Percentiles rank a stretch among this genome's conserved stretches.
These are phyloP conservation scores for Hafferia zeledoni DNA, from an alignment of 2,797 vertebrate species.

Conservation along the genomic window DNA sequence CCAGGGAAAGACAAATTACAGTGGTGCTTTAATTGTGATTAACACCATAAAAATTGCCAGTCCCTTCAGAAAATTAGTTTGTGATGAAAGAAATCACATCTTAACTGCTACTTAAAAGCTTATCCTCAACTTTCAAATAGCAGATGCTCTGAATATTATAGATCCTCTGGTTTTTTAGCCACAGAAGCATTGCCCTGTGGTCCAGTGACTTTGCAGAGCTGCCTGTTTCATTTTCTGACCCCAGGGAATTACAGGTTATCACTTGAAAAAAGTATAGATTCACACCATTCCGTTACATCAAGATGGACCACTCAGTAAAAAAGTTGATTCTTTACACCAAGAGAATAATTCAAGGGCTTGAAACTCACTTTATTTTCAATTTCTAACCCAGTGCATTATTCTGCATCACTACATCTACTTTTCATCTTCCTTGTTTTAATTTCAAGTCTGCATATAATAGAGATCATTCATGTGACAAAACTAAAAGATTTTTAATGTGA, in stretches of 20 bases:
- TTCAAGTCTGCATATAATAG: neutral
- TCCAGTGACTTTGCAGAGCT: neutral
- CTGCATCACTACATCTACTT: neutral
- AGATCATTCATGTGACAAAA: neutral
- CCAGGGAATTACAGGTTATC: neutral
- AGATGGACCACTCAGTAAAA: neutral
- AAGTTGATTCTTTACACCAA: neutral
- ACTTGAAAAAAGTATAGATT: neutral
- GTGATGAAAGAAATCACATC: neutral
- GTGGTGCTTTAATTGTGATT: neutral
- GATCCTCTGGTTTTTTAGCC: neutral
- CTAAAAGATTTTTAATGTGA: neutral
- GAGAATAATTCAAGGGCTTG: neutral
- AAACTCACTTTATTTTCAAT: neutral
- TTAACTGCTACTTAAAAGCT: neutral
- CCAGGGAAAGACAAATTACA: neutral
- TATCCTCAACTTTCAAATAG: neutral
- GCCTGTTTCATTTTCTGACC: neutral
- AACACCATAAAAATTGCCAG: neutral
- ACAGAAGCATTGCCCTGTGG: neutral
- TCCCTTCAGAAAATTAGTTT: slow-evolving; percentile 9
- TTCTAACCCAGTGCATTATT: neutral
- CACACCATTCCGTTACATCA: neutral
- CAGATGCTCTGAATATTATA: neutral
- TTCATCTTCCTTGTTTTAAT: neutral